A percentile compares a stretch with the other conserved stretches of the same genome.
phyloP scores from a whole-genome alignment of 2,113 vertebrate genomes.

The Dendrocopos noguchii region DNA sequence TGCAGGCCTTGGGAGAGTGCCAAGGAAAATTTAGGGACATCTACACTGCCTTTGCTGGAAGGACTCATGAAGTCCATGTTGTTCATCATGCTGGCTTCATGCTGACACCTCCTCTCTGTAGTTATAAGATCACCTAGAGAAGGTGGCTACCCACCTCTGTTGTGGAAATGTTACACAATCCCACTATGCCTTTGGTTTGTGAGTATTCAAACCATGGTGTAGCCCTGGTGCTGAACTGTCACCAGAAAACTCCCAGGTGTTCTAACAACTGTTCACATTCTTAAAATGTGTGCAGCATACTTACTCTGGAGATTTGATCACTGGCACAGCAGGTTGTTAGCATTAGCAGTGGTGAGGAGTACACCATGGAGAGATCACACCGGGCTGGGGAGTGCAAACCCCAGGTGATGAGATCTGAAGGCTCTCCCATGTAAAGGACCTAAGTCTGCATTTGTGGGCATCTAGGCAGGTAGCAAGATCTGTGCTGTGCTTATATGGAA shows the following conservation, averaged over 20 bases:
- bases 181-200: background rate
- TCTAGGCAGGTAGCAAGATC: background rate
- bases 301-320: background rate
- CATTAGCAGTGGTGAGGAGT: background rate
- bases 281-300: background rate
- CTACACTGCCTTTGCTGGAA: background rate
- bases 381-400: background rate
- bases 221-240: background rate
- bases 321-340: background rate
- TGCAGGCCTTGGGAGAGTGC: background rate
- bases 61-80: background rate
- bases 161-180: background rate
- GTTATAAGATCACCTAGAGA: background rate
- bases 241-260: background rate
- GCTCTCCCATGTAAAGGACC: background rate
- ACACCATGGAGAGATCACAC: background rate
- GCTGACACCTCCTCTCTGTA: background rate
- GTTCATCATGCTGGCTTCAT: background rate
- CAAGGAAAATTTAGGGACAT: background rate
- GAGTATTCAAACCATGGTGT: background rate
- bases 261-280: background rate
- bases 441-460: fast-evolving
- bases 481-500: background rate
- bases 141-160: background rate
- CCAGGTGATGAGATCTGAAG: background rate